A percentile compares a stretch with the other conserved stretches of the same genome.
Conservation (phyloP, 2,888 invertebrate species). For the Lissocephala sabroskyi region DNA sequence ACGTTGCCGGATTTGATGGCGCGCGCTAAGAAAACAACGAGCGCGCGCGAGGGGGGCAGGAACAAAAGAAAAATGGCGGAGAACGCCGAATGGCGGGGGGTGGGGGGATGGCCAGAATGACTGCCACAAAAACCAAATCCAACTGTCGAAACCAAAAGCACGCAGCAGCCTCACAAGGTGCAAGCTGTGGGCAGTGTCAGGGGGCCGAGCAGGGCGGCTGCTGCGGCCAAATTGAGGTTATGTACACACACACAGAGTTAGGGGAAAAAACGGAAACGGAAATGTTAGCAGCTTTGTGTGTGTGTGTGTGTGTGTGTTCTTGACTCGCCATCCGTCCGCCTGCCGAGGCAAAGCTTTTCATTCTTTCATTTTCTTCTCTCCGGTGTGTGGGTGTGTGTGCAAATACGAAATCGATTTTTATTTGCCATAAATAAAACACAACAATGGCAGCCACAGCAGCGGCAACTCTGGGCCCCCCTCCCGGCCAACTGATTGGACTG, state of each 20-base stretch:
- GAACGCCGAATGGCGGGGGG: not conserved
- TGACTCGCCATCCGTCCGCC: slow-evolving; percentile 34
- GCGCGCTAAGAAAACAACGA: slow-evolving; percentile 61
- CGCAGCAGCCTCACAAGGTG: slow-evolving; percentile 55
- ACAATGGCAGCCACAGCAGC: slow-evolving; percentile 16
- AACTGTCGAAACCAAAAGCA: slow-evolving; percentile 68
- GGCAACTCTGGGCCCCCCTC: slow-evolving; percentile 1
- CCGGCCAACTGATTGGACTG: slow-evolving; percentile 6
- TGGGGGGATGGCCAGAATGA: not conserved
- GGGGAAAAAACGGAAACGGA: slow-evolving; percentile 51
- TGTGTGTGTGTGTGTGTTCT: slow-evolving; percentile 4
- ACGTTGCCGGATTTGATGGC: slow-evolving; percentile 53
- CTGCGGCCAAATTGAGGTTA: slow-evolving; percentile 51
- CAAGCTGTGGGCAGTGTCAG: slow-evolving; percentile 4
- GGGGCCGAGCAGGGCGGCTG: slow-evolving; percentile 55
- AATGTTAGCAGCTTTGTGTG: slow-evolving; percentile 41
- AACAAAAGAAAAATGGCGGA: slow-evolving; percentile 47
- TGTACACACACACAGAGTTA: slow-evolving; percentile 47
- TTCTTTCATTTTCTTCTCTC: not conserved
- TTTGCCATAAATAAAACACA: slow-evolving; percentile 45
- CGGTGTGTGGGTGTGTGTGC: slow-evolving; percentile 4
- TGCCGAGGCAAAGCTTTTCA: no score
- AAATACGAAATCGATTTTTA: slow-evolving; percentile 57
- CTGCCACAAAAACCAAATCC: slow-evolving; percentile 48
- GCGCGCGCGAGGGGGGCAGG: slow-evolving; percentile 31